Evolutionary conservation across 2,888 invertebrate species (phyloP), one percentile per base, ranked within the genome.

Genomic region (Chrysolina haemoptera): DNA sequence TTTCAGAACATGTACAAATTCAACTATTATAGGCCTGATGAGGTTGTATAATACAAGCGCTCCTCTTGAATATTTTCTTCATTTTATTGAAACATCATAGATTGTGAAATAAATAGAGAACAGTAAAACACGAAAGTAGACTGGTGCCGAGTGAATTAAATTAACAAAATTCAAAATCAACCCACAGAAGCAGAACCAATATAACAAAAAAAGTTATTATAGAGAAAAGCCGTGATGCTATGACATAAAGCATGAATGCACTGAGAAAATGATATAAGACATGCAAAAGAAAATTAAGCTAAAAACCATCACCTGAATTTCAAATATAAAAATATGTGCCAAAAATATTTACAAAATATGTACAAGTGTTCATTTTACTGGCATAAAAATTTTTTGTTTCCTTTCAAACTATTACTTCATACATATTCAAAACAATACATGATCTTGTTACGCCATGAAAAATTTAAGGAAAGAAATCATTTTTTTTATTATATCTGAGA

Each of bases 221-320:
- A 18, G 46, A 63, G 22, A 46, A 16, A 53, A 53, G 53, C 53
- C 11, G 27, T 35, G 35, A 59, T 9, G 9, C 16, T 50, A 18
- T 22, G 14, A 27, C 8, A 27, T 59, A 59, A 46, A 59, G 59
- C 59, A 35, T 27, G 35, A 35, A 59, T 8, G 59, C 59, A 59
- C 9, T 20, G 16, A 65, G 35, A 48, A 65, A 48, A 65, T 48
- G 65, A 65, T 48, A 20, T n/a, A 46, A 64, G n/a, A 18, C 22
- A 65, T 65, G 48, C 48, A 48, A 65, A n/a, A 48, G 46, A 16
- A 48, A 14, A 18, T 64, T 8, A 68, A 40, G 55, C 68, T 40
- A 41, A 10, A 73, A 73, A 73, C 73, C 73, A 73, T 69, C 73
- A 73, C 68, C 63, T 18, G 6, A 35, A 53, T 5, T 20, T 11